phyloP scores from a whole-genome alignment of 2,888 invertebrate species.

The Parnassius mnemosyne region DNA sequence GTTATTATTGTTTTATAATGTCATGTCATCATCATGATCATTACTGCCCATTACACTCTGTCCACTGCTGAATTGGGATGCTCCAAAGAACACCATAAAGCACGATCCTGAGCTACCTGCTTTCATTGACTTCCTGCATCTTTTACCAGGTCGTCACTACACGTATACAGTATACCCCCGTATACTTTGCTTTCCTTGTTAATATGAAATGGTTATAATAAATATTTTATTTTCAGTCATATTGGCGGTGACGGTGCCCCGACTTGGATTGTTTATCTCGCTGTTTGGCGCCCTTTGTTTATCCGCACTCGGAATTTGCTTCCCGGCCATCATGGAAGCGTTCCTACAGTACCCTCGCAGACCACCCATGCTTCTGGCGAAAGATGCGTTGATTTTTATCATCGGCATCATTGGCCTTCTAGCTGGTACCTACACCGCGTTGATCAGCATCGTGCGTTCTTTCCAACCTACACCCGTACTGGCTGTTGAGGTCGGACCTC shows the following conservation, averaged over 20 bases:
- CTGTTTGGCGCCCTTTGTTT: slow-evolving; percentile 93
- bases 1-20: too few relatives aligned
- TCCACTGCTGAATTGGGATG: too few relatives aligned
- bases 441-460: slow-evolving; percentile 78
- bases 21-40: too few relatives aligned
- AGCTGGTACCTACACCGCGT: slow-evolving; percentile 84
- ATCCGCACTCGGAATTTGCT: slow-evolving; percentile 92
- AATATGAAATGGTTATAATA: neutral
- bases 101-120: too few relatives aligned
- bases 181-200: too few relatives aligned
- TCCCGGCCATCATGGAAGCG: slow-evolving; percentile 85
- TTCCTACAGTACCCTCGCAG: slow-evolving; percentile 80
- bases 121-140: too few relatives aligned
- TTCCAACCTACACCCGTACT: slow-evolving; percentile 39
- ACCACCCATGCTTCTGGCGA: slow-evolving; percentile 52
- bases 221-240: slow-evolving; percentile 81
- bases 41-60: too few relatives aligned
- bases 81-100: too few relatives aligned
- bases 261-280: slow-evolving; percentile 89
- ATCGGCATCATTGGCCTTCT: slow-evolving; percentile 83
- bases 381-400: slow-evolving; percentile 78
- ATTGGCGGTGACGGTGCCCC: slow-evolving; percentile 88
- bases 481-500: slow-evolving; percentile 1
- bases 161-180: too few relatives aligned
- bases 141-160: too few relatives aligned